Evolutionary conservation across 1,140 invertebrate genomes (phyloP), one percentile per base, ranked within the genome.

Genomic region (Bombus breviceps): DNA sequence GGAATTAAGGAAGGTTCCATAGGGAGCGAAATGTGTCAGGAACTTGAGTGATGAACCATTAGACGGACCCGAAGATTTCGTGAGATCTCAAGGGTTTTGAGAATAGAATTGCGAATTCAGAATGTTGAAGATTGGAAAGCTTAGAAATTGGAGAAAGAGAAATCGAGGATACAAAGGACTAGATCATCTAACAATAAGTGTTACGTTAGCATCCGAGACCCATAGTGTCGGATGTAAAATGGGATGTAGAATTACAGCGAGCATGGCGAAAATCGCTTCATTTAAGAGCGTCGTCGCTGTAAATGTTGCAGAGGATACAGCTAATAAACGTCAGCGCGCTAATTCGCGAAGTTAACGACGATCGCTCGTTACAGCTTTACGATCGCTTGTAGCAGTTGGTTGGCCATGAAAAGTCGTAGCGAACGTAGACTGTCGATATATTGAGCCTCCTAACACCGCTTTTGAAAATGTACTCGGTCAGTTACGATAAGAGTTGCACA

Each of bases 311-410:
- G n/a, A 59, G 80, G 64, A 64, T 39, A 81, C 83, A 75, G 85
- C 75, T 79, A 89, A 89, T 90, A 90, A 89, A 90, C 59, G 88
- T 90, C 89, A 25, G 28, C 18, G 62, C 39, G 88, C 66, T 90
- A 90, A 90, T 89, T 90, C 71, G 43, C 57, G 28, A 66, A 82
- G 39, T 81, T 86, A 87, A 88, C 79, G 82, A 87, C 85, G 62
- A 89, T 86, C 89, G 64, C 64, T 66, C 71, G 82, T 85, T 64
- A 74, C 62, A 15, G 66, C 25, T 90, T 91, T 90, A 89, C 83
- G 82, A 59, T 69, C 64, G 69, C n/a, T 41, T 43, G 74, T 66
- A 77, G 34, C 18, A 72, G 71, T 41, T 74, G 71, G 53, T 53
- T 22, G 81, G 59, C 47, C 69, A 39, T 66, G 64, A 69, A 76